Percentiles rank a stretch among this genome's conserved stretches.
Conservation (phyloP, 1,140 invertebrate genomes). For the Ridgeia piscesae region DNA sequence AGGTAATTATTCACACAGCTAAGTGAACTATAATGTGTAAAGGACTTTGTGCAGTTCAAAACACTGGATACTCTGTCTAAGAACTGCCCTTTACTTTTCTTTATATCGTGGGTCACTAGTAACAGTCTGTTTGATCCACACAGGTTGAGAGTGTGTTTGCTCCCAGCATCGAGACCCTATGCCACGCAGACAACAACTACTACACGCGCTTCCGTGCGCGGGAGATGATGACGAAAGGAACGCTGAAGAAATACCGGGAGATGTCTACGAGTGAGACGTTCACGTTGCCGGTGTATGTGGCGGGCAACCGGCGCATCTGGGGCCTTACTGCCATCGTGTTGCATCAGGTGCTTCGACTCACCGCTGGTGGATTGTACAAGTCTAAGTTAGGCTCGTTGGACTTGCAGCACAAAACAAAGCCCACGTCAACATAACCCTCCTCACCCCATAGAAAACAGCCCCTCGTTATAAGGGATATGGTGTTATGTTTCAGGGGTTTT, state of each 20-base stretch:
- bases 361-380: background rate
- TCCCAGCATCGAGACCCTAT: slow-evolving; percentile 12
- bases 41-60: no score
- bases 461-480: no score
- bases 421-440: no score
- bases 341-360: slow-evolving; percentile 13
- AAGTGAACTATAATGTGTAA: no score
- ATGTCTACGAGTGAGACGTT: background rate
- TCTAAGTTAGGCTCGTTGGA: background rate
- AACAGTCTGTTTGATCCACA: background rate
- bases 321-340: slow-evolving; percentile 15
- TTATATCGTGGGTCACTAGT: background rate
- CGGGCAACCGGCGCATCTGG: slow-evolving; percentile 3
- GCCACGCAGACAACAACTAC: background rate
- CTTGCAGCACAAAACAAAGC: background rate
- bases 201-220: slow-evolving; percentile 12
- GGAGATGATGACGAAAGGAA: background rate
- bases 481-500: no score
- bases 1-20: no score
- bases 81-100: no score
- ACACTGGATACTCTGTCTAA: no score
- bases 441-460: no score
- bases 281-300: slow-evolving; percentile 11
- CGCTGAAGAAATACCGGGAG: background rate
- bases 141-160: slow-evolving; percentile 19